Evolutionary conservation across 1,140 invertebrate genomes (phyloP), one percentile per base, ranked within the genome.

Genomic region (Drosophila chauvacae): DNA sequence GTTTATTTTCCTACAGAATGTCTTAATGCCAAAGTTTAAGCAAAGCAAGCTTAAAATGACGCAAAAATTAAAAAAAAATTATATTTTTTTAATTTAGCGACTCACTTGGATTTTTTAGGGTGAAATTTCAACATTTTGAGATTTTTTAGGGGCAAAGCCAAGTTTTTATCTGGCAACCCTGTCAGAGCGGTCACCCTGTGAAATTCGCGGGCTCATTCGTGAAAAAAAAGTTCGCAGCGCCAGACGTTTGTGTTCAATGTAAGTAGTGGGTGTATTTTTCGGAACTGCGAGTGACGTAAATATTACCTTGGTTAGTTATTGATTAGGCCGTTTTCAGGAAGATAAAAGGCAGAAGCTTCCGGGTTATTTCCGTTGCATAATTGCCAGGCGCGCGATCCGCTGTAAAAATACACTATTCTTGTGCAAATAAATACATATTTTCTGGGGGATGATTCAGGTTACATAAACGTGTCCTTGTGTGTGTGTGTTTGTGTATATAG

Each of bases 221-320:
- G 66, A 80, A 65, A 74, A 88, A 88, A 69, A 73, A 64, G 73
- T 71, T 69, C 77, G 61, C 69, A 66, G 74, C 81, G 77, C 58
- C 11, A 23, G 62, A 64, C 62, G 84, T 83, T 83, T 83, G 83
- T 88, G 84, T 88, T 88, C 85, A 88, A 88, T 88, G 84, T 88
- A 88, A 88, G 84, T 87, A 84, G 69, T 61, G 64, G 80, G 80
- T 61, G 62, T 65, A 41, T 7, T 50, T 45, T 33, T 66, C n/a
- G 33, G 16, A 48, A 53, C 10, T 64, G 30, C 10, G 45, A 83
- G 78, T 87, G 85, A 87, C 84, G 84, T 87, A 88, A 90, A 87
- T 80, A 63, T 62, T 61, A 63, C 53, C 44, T 70, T 70, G 63
- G 42, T 50, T 44, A 59, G 51, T 44, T 61, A 77, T 77, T 37